Percentiles rank a stretch among this genome's conserved stretches.
phyloP scores from a whole-genome alignment of 2,888 invertebrate genomes.

The Malthinus flaveolus region DNA sequence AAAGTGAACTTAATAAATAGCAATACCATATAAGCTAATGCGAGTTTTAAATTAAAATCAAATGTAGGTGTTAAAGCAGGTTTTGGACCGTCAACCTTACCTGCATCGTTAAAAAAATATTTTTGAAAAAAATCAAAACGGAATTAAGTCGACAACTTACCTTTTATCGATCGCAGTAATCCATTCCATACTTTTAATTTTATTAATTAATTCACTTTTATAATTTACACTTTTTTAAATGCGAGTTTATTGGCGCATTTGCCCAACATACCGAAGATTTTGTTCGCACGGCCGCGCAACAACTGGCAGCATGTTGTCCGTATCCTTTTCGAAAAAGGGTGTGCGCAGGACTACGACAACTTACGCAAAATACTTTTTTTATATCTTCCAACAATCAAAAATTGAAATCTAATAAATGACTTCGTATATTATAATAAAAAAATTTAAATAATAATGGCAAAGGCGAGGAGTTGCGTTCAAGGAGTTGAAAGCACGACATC shows the following conservation, averaged over 20 bases:
- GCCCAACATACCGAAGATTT: constrained; percentile 21
- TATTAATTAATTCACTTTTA: not conserved
- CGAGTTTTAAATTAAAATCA: not conserved
- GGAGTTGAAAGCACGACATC: too few species aligned
- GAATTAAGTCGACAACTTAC: constrained; percentile 42
- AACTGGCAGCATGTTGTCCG: constrained; percentile 27
- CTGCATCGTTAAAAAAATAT: constrained; percentile 16
- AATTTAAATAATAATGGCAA: not conserved
- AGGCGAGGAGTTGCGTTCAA: too few species aligned
- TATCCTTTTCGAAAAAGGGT: constrained; percentile 19
- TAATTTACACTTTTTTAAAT: constrained; percentile 9
- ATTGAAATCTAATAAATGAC: not conserved
- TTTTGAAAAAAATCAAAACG: constrained; percentile 14
- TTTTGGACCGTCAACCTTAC: constrained; percentile 10
- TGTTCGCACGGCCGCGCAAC: constrained; percentile 25
- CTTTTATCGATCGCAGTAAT: constrained; percentile 61
- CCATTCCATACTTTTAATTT: constrained; percentile 55
- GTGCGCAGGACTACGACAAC: constrained; percentile 25
- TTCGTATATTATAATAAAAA: not conserved
- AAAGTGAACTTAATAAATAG: not conserved
- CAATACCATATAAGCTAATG: constrained; percentile 4
- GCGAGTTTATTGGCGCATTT: constrained; percentile 12
- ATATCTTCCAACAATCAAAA: constrained; percentile 1
- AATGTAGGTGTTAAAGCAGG: constrained; percentile 2
- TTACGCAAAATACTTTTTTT: constrained; percentile 18